phyloP scores from a whole-genome alignment of 2,888 invertebrate genomes.

The Cosmia pyralina region DNA sequence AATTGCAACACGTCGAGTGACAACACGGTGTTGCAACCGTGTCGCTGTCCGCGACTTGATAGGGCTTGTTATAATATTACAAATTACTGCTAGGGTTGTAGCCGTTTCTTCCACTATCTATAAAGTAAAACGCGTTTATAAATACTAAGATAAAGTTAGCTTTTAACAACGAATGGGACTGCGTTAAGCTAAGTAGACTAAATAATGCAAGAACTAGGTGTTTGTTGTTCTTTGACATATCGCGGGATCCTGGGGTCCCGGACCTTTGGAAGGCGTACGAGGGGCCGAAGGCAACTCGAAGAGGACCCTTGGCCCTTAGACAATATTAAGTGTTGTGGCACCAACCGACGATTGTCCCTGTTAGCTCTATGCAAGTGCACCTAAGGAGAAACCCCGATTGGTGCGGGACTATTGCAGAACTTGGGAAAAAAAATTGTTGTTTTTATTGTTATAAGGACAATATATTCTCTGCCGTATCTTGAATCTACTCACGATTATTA shows the following conservation, averaged over 20 bases:
- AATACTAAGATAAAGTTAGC: no score
- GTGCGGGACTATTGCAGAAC: no score
- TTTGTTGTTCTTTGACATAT: background rate
- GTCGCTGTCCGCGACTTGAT: slow-evolving; percentile 33
- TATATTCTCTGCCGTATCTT: background rate
- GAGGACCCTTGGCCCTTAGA: no score
- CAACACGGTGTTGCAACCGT: slow-evolving; percentile 10
- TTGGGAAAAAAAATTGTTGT: background rate
- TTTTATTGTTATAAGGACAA: background rate
- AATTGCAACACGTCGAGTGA: slow-evolving; percentile 35
- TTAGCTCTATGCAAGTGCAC: no score
- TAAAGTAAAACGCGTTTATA: background rate
- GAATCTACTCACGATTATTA: background rate
- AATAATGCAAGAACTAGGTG: background rate
- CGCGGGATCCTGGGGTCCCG: no score
- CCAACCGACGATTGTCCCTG: no score
- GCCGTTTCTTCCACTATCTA: background rate
- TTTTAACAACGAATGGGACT: background rate
- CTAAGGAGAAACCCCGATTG: no score
- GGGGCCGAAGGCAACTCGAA: no score
- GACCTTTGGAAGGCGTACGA: no score
- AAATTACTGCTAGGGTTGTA: slow-evolving; percentile 31
- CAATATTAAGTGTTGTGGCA: no score
- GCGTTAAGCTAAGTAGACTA: background rate
- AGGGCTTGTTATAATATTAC: slow-evolving; percentile 37